Evolutionary conservation across 2,888 invertebrate species (phyloP).

Genomic region (Vanessa cardui): DNA sequence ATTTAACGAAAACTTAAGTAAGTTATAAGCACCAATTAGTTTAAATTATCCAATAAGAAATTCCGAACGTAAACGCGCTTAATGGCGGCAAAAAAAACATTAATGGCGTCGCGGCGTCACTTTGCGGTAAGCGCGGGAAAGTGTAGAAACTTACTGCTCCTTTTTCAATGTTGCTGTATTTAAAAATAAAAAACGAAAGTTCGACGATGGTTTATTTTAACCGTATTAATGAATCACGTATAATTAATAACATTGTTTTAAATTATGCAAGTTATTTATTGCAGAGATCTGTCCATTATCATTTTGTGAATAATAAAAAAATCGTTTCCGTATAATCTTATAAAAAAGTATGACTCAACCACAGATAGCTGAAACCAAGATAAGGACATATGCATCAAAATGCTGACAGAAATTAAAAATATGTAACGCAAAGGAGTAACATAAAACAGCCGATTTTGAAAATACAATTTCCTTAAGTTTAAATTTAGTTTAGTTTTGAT

Average conservation of each 20-base stretch:
- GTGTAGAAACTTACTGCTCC: constrained; percentile 44
- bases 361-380: no score
- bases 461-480: no score
- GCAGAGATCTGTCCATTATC: no score
- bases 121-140: constrained; percentile 53
- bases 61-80: constrained; percentile 47
- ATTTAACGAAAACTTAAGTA: constrained; percentile 13
- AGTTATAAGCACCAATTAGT: constrained; percentile 39
- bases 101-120: constrained; percentile 52
- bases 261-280: no score
- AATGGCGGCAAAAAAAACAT: constrained; percentile 53
- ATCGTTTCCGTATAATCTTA: no score
- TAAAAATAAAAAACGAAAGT: constrained; percentile 8
- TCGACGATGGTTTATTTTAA: neutral
- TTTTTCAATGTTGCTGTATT: constrained; percentile 9
- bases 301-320: no score
- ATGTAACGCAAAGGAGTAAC: no score
- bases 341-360: no score
- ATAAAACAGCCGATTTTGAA: no score
- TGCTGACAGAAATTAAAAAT: no score
- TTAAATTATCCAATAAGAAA: constrained; percentile 49
- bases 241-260: neutral
- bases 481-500: no score
- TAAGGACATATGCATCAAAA: no score
- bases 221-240: neutral